These are phyloP conservation scores for Paramisgurnus dabryanus DNA, from an alignment of 2,113 vertebrate species.

Conservation along the genomic window DNA sequence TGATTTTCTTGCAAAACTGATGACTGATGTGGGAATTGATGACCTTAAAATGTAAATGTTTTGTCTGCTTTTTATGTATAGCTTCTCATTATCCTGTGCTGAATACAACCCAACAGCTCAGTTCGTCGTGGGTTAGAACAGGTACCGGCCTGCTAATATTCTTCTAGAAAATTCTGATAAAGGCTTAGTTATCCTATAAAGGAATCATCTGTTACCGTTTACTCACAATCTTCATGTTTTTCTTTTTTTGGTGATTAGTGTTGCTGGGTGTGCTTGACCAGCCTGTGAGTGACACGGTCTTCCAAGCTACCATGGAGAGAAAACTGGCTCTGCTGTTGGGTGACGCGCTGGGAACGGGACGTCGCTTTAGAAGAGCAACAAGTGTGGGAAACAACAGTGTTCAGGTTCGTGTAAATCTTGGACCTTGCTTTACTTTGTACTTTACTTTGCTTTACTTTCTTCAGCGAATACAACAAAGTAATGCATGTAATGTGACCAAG, in stretches of 20 bases:
- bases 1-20: not conserved
- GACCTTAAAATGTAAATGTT: not conserved
- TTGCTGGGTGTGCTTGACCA: conserved; percentile 86
- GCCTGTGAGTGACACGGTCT: conserved; percentile 81
- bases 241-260: conserved; percentile 59
- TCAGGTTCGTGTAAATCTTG: conserved; percentile 61
- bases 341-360: conserved; percentile 77
- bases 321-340: conserved; percentile 85
- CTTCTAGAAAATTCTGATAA: too few species aligned
- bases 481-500: not conserved
- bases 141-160: conserved; percentile 69
- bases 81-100: conserved; percentile 94
- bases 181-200: too few species aligned
- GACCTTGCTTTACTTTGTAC: too few species aligned
- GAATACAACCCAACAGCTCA: conserved; percentile 87
- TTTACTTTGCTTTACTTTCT: not conserved
- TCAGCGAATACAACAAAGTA: not conserved
- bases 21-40: not conserved
- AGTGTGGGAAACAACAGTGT: conserved; percentile 78
- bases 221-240: too few species aligned
- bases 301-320: conserved; percentile 90
- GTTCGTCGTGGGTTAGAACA: conserved; percentile 95
- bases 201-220: too few species aligned
- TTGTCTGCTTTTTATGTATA: conserved; percentile 53
- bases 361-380: conserved; percentile 87